A percentile compares a stretch with the other conserved stretches of the same genome.
Conservation (phyloP, 2,888 invertebrate species). For the Ceraclea dissimilis region DNA sequence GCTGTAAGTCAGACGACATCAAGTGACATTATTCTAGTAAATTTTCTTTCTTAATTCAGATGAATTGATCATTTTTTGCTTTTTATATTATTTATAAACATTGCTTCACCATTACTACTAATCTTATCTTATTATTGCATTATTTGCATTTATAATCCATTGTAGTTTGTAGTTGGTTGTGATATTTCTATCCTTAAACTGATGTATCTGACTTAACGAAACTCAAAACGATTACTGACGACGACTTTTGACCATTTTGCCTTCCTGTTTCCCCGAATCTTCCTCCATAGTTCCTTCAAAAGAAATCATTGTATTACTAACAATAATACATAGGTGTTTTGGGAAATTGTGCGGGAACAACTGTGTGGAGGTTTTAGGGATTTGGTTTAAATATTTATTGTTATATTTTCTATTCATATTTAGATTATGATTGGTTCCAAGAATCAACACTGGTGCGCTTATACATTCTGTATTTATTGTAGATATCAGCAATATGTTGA, state of each 20-base stretch:
- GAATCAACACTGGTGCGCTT: no score
- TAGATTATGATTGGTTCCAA: no score
- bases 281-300: not conserved
- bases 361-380: no score
- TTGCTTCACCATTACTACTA: not conserved
- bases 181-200: not conserved
- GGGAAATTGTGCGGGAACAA: no score
- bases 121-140: not conserved
- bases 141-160: not conserved
- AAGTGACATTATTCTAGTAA: conserved; percentile 24
- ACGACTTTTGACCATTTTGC: conserved; percentile 20
- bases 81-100: conserved; percentile 7
- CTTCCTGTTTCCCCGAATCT: not conserved
- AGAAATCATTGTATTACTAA: not conserved
- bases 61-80: conserved; percentile 24
- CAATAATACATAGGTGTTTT: not conserved
- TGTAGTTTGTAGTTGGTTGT: conserved; percentile 1
- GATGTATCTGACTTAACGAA: conserved; percentile 25
- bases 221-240: conserved; percentile 23
- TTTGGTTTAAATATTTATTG: no score
- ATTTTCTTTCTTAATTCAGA: conserved; percentile 20
- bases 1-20: conserved; percentile 19
- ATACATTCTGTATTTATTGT: no score
- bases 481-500: no score
- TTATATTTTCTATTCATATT: no score